A percentile compares a stretch with the other conserved stretches of the same genome.
Conservation (phyloP, 2,888 invertebrate species). For the Melinopterus prodromus region DNA sequence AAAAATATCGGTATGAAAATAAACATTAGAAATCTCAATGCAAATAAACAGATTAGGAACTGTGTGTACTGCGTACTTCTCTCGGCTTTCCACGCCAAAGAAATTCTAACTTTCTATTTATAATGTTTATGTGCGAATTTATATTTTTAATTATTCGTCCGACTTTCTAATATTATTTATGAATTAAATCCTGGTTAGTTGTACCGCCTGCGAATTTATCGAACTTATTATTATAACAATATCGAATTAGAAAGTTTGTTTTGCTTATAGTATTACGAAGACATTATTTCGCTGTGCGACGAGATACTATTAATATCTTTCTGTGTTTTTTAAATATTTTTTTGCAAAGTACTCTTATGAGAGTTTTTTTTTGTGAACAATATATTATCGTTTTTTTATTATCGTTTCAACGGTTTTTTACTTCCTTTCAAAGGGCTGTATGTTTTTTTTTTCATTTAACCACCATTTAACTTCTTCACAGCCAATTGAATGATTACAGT, state of each 20-base stretch:
- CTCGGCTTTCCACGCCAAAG: background rate
- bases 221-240: background rate
- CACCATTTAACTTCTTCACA: too few species aligned
- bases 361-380: too few species aligned
- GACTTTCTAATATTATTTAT: background rate
- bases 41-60: slow-evolving; percentile 4
- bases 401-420: too few species aligned
- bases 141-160: background rate
- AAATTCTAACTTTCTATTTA: slow-evolving; percentile 4
- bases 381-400: too few species aligned
- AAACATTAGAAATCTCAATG: slow-evolving; percentile 4
- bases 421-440: too few species aligned
- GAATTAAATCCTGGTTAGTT: background rate
- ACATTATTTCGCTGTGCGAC: background rate
- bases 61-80: background rate
- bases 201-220: background rate
- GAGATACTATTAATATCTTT: background rate
- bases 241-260: slow-evolving; percentile 11
- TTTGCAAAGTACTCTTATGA: too few species aligned
- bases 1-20: background rate
- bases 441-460: too few species aligned
- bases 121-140: slow-evolving; percentile 4
- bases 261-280: background rate
- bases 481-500: too few species aligned
- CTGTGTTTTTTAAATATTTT: too few species aligned